A percentile compares a stretch with the other conserved stretches of the same genome.
These are phyloP conservation scores for Tragulus kanchil DNA, from an alignment of 2,113 vertebrate genomes.

Conservation along the genomic window DNA sequence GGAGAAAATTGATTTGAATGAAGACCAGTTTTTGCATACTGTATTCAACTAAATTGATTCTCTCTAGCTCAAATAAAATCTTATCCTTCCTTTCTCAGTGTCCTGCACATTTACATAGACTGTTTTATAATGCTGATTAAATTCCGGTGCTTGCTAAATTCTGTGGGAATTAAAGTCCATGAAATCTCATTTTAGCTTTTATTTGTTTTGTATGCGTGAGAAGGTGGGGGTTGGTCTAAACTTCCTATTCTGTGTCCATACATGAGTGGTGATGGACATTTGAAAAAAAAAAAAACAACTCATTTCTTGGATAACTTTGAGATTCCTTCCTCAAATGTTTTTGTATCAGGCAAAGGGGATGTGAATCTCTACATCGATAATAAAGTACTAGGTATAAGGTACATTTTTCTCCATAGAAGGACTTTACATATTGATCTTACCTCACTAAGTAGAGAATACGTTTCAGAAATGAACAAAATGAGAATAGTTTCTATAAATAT, in stretches of 20 bases:
- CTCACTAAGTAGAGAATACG: background rate
- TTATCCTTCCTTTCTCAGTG: constrained; percentile 55
- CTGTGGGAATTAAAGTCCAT: constrained; percentile 89
- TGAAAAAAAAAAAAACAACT: background rate
- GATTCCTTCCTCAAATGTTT: constrained; percentile 1
- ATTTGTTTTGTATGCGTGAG: background rate
- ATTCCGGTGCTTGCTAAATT: constrained; percentile 85
- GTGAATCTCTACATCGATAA: background rate
- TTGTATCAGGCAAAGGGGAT: background rate
- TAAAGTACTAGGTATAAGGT: background rate
- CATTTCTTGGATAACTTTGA: constrained; percentile 9
- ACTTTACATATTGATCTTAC: background rate
- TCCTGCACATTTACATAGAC: constrained; percentile 80
- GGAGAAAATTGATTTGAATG: constrained; percentile 84
- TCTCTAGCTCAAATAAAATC: constrained; percentile 85
- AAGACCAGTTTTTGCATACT: constrained; percentile 83
- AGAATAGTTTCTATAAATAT: background rate
- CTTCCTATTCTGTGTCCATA: background rate
- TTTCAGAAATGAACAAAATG: background rate
- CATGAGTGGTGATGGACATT: background rate
- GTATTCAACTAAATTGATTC: constrained; percentile 82
- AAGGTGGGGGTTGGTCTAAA: background rate
- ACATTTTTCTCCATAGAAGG: background rate
- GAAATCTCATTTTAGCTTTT: constrained; percentile 87
- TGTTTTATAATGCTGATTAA: constrained; percentile 88